These are phyloP conservation scores for Dasyprocta punctata DNA, from an alignment of 2,113 vertebrate genomes.

Conservation along the genomic window DNA sequence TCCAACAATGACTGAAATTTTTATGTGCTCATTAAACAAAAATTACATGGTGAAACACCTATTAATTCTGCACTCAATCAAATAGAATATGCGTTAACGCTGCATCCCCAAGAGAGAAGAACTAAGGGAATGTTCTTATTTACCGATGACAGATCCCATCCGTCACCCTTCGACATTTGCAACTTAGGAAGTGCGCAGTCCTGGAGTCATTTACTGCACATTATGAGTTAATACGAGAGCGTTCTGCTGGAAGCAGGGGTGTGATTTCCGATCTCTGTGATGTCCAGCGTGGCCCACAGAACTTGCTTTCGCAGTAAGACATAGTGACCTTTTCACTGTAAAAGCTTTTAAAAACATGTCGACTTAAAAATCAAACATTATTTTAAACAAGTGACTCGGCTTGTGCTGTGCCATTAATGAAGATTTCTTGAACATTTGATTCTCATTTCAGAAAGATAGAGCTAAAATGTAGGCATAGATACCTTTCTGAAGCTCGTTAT, in stretches of 20 bases:
- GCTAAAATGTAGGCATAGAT: not conserved
- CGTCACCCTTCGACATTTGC: not conserved
- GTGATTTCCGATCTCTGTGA: not conserved
- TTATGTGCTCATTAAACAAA: not conserved
- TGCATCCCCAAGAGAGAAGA: not conserved
- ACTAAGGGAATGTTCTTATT: not conserved
- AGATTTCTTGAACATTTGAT: not conserved
- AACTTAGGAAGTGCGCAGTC: not conserved
- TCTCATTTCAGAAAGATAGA: not conserved
- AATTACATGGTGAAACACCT: not conserved
- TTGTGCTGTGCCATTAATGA: not conserved
- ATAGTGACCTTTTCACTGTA: not conserved
- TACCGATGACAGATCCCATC: not conserved
- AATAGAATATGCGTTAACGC: not conserved
- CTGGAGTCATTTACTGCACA: not conserved
- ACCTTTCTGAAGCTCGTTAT: not conserved
- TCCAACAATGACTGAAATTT: not conserved
- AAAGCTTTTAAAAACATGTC: conserved; percentile 24
- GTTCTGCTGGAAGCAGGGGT: not conserved
- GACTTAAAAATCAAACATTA: not conserved
- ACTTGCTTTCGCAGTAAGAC: not conserved
- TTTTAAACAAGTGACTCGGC: conserved; percentile 32
- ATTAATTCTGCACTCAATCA: not conserved
- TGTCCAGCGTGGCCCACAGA: not conserved
- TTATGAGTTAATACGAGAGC: not conserved